Evolutionary conservation across 92 coral and sea anemone genomes (phyloP), one percentile per base, ranked within the genome.

Genomic region (Epizoanthus stellaris): DNA sequence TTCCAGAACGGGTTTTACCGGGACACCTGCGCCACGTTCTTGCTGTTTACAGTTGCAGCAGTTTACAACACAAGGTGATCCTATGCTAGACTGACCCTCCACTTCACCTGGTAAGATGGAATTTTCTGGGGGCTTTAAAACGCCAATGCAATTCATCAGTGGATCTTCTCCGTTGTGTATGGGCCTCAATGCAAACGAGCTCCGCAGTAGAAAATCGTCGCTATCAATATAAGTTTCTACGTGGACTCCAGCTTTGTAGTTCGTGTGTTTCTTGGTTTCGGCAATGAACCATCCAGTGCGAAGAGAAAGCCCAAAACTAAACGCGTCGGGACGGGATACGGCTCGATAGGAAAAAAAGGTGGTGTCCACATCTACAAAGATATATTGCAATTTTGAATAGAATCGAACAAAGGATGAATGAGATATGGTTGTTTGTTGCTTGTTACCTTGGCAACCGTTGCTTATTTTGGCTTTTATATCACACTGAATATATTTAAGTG

Each of bases 281-380:
- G 43, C 61, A 20, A 79, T 16, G 9, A n/a, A 63, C 83, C 83
- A 79, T 4, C 83, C 72, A 12, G 5, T 42, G 12, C 83, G 72
- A 23, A 36, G 42, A 3, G 83, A n/a, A 6, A 64, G 71, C 20
- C 71, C 72, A 45, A 79, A 79, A 49, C 60, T 62, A 59, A 79
- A 79, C 11, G 83, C 83, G 16, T 79, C 83, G 57, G 67, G 83
- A 12, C 83, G 70, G 47, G 83, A 79, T 10, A 63, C 59, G 12
- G 83, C 83, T 11, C 67, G 83, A 49, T 79, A 79, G 19, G 72
- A 62, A 42, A 61, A 79, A 12, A 62, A 79, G 3, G 83, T 34
- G 12, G 58, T 43, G 59, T 79, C 83, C 58, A 42, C 0, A 59
- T 79, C 83, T 79, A 42, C 45, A 16, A 40, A 4, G 43, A 68